These are phyloP conservation scores for Chunga burmeisteri DNA, from an alignment of 2,113 vertebrate genomes.

Conservation along the genomic window DNA sequence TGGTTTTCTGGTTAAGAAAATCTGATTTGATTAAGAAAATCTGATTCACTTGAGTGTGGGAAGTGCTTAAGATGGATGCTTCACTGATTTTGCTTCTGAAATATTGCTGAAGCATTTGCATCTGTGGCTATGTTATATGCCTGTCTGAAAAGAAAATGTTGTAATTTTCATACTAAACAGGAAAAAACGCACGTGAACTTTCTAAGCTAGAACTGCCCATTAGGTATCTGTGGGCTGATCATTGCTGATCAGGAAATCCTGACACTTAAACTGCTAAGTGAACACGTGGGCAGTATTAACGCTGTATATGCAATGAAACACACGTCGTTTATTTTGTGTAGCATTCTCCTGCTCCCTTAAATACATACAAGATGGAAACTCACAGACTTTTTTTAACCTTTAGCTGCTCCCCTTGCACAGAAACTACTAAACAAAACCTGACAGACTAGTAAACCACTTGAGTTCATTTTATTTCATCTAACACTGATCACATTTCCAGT, in stretches of 20 bases:
- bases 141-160: background rate
- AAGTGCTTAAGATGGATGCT: background rate
- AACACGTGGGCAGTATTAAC: conserved; percentile 20
- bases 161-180: background rate
- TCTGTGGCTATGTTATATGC: background rate
- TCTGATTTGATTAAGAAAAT: conserved; percentile 2
- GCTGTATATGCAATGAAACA: background rate
- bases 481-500: conserved; percentile 29
- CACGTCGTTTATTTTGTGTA: conserved; percentile 20
- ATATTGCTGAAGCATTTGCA: background rate
- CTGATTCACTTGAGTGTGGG: background rate
- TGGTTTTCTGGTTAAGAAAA: conserved; percentile 13
- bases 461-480: conserved; percentile 14
- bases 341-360: conserved; percentile 35
- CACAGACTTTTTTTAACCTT: conserved; percentile 35
- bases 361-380: background rate
- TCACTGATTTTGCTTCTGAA: background rate
- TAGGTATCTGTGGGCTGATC: background rate
- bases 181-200: background rate
- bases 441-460: background rate
- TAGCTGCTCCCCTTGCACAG: background rate
- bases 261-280: background rate
- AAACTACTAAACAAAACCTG: background rate
- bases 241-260: background rate
- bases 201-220: background rate